These are phyloP conservation scores for Platysteira castanea DNA, from an alignment of 2,113 vertebrate genomes.

Conservation along the genomic window DNA sequence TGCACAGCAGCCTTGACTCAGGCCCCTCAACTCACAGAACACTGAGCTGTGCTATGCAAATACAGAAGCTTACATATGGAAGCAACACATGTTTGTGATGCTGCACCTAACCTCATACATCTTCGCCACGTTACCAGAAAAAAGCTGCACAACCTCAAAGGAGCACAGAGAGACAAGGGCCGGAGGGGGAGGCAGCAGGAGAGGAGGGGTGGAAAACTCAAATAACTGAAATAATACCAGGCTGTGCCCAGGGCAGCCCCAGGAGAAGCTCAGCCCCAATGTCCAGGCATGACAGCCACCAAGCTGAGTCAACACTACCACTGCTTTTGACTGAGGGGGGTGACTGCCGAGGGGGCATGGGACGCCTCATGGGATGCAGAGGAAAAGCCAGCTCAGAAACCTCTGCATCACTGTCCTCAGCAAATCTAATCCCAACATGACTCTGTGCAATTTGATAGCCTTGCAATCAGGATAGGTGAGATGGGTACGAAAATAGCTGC, in stretches of 20 bases:
- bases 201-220: not conserved
- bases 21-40: not conserved
- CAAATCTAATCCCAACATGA: not conserved
- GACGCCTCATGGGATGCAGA: not conserved
- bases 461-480: not conserved
- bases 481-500: rapidly evolving
- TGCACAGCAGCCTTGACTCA: not conserved
- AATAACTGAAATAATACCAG: not conserved
- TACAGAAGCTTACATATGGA: not conserved
- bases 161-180: not conserved
- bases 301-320: not conserved
- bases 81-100: not conserved
- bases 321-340: not conserved
- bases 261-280: not conserved
- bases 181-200: not conserved
- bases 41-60: not conserved
- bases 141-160: not conserved
- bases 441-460: not conserved
- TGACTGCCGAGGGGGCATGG: not conserved
- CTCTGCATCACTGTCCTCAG: not conserved
- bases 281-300: not conserved
- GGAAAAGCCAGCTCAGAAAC: not conserved
- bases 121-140: not conserved
- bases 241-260: not conserved
- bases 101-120: not conserved